Evolutionary conservation across 1,140 invertebrate genomes (phyloP).

Genomic region (Idris sp.): DNA sequence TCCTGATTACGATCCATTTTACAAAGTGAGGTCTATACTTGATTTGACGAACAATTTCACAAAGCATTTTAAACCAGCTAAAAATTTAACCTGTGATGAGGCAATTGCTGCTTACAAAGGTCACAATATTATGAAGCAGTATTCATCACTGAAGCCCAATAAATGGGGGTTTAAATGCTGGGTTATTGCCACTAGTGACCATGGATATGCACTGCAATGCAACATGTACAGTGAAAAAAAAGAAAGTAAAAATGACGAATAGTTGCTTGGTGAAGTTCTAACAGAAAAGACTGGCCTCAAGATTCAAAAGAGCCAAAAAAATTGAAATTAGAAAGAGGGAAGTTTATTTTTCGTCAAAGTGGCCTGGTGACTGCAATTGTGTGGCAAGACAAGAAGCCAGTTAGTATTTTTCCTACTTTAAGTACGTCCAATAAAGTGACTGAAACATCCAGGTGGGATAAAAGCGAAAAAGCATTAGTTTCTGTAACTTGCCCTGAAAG

Average conservation of each 20-base stretch:
- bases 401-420: neutral
- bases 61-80: slow-evolving; percentile 6
- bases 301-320: neutral
- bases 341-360: neutral
- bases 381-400: slow-evolving; percentile 17
- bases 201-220: slow-evolving; percentile 5
- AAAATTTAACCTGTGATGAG: slow-evolving; percentile 19
- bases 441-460: slow-evolving; percentile 4
- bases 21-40: slow-evolving; percentile 8
- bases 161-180: slow-evolving; percentile 23
- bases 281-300: slow-evolving; percentile 7
- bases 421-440: neutral
- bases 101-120: slow-evolving; percentile 20
- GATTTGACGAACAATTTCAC: slow-evolving; percentile 8
- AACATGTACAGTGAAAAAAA: slow-evolving; percentile 16
- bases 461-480: neutral
- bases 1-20: slow-evolving; percentile 8
- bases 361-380: slow-evolving; percentile 4
- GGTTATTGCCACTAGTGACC: neutral
- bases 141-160: slow-evolving; percentile 10
- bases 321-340: slow-evolving; percentile 2
- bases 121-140: slow-evolving; percentile 17
- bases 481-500: slow-evolving; percentile 4
- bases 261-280: neutral
- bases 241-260: slow-evolving; percentile 1